Conservation (phyloP, 2,113 vertebrate genomes). For the Semnopithecus entellus region DNA sequence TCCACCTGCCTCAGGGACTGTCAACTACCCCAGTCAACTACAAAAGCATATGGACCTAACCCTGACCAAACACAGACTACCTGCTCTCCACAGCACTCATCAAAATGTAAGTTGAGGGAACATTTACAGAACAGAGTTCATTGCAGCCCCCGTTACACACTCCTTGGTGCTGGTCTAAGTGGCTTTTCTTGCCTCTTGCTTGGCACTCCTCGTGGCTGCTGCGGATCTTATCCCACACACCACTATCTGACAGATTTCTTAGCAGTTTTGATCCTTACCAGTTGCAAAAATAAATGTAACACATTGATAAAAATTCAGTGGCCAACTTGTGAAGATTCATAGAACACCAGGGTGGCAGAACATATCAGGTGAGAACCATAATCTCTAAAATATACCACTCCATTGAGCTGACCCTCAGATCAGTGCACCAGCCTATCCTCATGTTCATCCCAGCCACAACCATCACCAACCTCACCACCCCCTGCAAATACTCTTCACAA, state of each 20-base stretch:
- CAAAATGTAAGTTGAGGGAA: background rate
- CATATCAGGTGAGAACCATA: background rate
- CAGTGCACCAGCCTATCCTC: too few relatives aligned
- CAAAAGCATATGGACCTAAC: background rate
- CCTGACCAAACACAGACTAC: background rate
- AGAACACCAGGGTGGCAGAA: background rate
- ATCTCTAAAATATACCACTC: background rate
- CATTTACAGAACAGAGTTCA: background rate
- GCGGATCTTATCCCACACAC: background rate
- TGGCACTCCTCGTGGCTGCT: background rate
- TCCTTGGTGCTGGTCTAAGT: background rate
- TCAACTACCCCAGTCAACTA: background rate
- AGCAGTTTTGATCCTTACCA: background rate
- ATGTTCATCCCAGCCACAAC: background rate
- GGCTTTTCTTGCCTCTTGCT: background rate
- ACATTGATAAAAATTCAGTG: background rate
- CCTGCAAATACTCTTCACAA: background rate
- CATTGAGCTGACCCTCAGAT: background rate
- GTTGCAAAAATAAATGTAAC: slow-evolving; percentile 50
- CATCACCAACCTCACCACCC: background rate
- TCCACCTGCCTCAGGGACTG: background rate
- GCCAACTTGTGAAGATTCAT: background rate
- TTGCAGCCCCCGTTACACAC: background rate
- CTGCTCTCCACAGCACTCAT: background rate
- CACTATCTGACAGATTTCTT: background rate